A percentile compares a stretch with the other conserved stretches of the same genome.
phyloP scores from a whole-genome alignment of 2,888 invertebrate species.

The Chymomyza procnemis region DNA sequence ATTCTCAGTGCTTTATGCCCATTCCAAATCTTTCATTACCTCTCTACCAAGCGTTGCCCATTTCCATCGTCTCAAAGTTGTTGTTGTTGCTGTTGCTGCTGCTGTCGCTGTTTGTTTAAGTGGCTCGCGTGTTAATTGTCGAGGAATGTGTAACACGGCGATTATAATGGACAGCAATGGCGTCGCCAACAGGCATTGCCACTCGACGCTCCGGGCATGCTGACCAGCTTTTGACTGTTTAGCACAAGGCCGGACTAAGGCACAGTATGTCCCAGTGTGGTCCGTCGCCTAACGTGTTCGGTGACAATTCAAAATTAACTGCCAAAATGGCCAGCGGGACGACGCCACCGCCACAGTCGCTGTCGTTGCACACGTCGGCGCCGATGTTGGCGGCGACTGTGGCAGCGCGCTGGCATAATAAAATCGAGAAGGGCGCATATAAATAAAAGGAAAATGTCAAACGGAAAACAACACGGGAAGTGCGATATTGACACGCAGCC shows the following conservation, averaged over 20 bases:
- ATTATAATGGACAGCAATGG: conserved; percentile 45
- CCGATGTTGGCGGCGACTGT: not conserved
- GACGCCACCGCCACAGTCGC: not conserved
- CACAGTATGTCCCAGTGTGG: too few relatives aligned
- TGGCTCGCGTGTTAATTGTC: conserved; percentile 73
- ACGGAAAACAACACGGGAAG: conserved; percentile 23
- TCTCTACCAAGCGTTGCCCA: not conserved
- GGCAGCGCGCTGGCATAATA: conserved; percentile 50
- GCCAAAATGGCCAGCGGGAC: conserved; percentile 49
- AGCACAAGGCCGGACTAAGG: conserved; percentile 13
- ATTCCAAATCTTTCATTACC: not conserved
- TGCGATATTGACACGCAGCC: conserved; percentile 39
- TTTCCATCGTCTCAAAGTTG: conserved; percentile 39
- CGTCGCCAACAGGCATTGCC: conserved; percentile 8
- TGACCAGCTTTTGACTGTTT: conserved; percentile 23
- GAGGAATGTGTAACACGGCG: conserved; percentile 65
- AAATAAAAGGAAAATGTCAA: conserved; percentile 30
- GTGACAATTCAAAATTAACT: conserved; percentile 72
- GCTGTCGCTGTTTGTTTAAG: conserved; percentile 66
- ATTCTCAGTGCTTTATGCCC: conserved; percentile 62
- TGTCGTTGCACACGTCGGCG: not conserved
- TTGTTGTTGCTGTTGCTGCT: conserved; percentile 19
- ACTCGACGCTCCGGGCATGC: not conserved
- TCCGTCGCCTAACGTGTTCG: conserved; percentile 56
- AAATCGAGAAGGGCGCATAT: conserved; percentile 42